Conservation (phyloP, 92 coral and sea anemone species). For the Epizoanthus illoricatus region DNA sequence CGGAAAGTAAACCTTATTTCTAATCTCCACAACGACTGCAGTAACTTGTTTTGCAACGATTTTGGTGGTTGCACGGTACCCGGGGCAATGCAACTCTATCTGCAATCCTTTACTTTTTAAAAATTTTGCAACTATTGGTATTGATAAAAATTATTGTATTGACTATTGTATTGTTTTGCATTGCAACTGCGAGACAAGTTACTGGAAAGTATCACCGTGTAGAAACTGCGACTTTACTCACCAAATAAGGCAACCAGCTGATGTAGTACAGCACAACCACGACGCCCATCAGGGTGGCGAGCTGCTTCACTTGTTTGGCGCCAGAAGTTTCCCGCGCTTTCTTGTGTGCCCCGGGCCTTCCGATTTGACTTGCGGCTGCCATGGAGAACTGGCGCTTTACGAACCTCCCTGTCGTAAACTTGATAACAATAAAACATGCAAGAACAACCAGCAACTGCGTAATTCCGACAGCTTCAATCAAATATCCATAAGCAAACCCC, state of each 20-base stretch:
- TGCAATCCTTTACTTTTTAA: no score
- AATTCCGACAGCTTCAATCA: constrained; percentile 73
- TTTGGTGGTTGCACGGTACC: no score
- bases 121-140: no score
- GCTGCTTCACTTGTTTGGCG: constrained; percentile 75
- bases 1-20: no score
- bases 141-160: no score
- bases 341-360: constrained; percentile 37
- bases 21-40: no score
- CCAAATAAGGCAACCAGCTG: constrained; percentile 98
- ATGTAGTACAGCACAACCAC: constrained; percentile 86
- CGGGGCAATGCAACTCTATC: no score
- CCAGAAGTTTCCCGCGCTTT: constrained; percentile 73
- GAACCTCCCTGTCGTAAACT: constrained; percentile 71
- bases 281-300: constrained; percentile 83
- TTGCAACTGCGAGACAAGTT: no score
- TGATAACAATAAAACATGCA: constrained; percentile 76
- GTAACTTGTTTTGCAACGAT: no score
- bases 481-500: constrained; percentile 72
- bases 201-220: background rate
- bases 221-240: constrained; percentile 44
- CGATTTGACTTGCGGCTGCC: constrained; percentile 74
- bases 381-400: constrained; percentile 75
- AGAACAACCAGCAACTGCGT: constrained; percentile 74
- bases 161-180: no score